These are phyloP conservation scores for Rhinichthys klamathensis DNA, from an alignment of 2,113 vertebrate species.

Conservation along the genomic window DNA sequence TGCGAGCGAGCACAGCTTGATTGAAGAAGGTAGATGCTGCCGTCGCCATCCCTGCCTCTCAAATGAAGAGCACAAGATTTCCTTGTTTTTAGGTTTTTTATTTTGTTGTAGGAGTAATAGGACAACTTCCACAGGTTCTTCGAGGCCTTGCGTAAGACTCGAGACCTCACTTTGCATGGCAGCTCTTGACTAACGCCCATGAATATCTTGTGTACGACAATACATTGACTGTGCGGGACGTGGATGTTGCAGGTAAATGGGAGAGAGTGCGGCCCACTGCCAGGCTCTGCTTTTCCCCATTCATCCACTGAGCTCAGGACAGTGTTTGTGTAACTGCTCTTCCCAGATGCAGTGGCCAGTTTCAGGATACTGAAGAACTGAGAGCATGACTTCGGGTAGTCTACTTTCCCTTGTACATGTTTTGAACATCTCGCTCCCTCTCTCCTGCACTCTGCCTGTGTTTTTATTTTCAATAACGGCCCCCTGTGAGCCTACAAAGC, in stretches of 20 bases:
- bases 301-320: slow-evolving; percentile 47
- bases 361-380: slow-evolving; percentile 59
- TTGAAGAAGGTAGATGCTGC: slow-evolving; percentile 35
- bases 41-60: slow-evolving; percentile 59
- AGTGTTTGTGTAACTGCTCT: slow-evolving; percentile 46
- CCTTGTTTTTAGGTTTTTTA: slow-evolving; percentile 65
- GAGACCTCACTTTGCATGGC: slow-evolving; percentile 58
- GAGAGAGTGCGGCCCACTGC: background rate
- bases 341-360: slow-evolving; percentile 68
- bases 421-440: slow-evolving; percentile 53
- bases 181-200: slow-evolving; percentile 50
- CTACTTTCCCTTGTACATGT: slow-evolving; percentile 65
- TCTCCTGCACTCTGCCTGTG: slow-evolving; percentile 46
- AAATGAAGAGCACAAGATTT: slow-evolving; percentile 76
- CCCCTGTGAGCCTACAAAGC: slow-evolving; percentile 60
- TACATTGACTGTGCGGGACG: slow-evolving; percentile 50
- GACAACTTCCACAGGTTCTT: slow-evolving; percentile 68
- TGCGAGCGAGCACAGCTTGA: slow-evolving; percentile 54
- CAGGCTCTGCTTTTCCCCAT: slow-evolving; percentile 21
- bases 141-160: slow-evolving; percentile 38
- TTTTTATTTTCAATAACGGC: slow-evolving; percentile 29
- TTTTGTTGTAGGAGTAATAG: slow-evolving; percentile 60
- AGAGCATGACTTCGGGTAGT: slow-evolving; percentile 58
- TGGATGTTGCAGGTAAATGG: slow-evolving; percentile 25
- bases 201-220: slow-evolving; percentile 6